phyloP scores from a whole-genome alignment of 2,888 invertebrate genomes.

The Pollenia angustigena region DNA sequence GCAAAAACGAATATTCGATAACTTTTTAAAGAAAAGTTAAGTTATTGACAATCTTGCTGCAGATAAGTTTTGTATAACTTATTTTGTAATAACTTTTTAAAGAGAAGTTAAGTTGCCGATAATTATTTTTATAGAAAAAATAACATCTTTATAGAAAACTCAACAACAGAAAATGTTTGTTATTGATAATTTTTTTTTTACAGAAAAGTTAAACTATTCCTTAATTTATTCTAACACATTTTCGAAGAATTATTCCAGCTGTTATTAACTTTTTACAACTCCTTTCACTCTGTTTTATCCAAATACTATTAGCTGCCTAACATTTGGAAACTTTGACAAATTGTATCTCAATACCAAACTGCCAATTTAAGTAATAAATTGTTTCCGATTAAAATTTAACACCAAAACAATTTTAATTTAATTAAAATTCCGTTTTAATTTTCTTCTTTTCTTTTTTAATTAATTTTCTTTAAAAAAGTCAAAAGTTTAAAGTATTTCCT shows the following conservation, averaged over 20 bases:
- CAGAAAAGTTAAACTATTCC: too few species aligned
- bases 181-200: too few species aligned
- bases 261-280: too few species aligned
- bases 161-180: too few species aligned
- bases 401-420: conserved; percentile 58
- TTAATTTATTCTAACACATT: too few species aligned
- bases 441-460: conserved; percentile 14
- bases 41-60: background rate
- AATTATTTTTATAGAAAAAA: background rate
- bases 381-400: conserved; percentile 48
- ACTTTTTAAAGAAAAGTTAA: background rate
- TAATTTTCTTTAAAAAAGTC: conserved; percentile 29
- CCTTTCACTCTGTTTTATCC: background rate
- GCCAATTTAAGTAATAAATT: conserved; percentile 29
- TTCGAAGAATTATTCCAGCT: too few species aligned
- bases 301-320: background rate
- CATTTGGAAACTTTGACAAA: conserved; percentile 5
- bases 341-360: background rate
- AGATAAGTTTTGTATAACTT: background rate
- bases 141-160: too few species aligned
- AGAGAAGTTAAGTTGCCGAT: background rate
- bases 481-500: conserved; percentile 66
- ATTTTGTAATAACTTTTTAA: too few species aligned
- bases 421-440: conserved; percentile 63
- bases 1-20: background rate